Base-by-base conservation (phyloP, 2,888 invertebrate genomes). In the Drosophila meridiana region DNA sequence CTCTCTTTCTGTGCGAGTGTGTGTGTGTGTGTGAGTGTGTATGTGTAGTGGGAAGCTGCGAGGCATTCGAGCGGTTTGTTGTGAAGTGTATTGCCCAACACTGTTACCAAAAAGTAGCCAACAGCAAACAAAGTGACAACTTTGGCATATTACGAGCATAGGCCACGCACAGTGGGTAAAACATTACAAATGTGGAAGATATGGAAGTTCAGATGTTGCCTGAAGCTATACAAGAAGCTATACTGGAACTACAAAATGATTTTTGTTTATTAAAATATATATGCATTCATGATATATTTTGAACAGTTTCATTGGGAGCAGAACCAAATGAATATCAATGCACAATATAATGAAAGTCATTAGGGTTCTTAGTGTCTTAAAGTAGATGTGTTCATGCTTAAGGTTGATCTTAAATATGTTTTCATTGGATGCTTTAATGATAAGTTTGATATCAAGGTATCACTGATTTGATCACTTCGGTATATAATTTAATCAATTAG, bases 71-170 rank as follows among this genome's bases (percentile, higher is more conserved):
- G 66, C 72, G 56, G 60, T 56, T 56, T 67, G 69, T 55, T 65
- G 52, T 76, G 70, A 79, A 75, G 76, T 61, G 61, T 76, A 40
- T 78, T 78, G 81, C 73, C 70, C 74, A 75, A 86, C 69, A 50
- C 43, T 66, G 71, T 87, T 76, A 81, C 78, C 83, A 81, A 83
- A 89, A 88, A 80, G 88, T 80, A 75, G 76, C 75, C 73, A 63
- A 50, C 66, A 63, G 68, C 67, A 60, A 76, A 65, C 67, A 68
- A 74, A 83, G 73, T 81, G 89, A 83, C 85, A 85, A 69, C 67
- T 83, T 75, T 75, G 69, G 73, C 75, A 78, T 67, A 56, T 75
- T 64, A 42, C 62, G 63, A 59, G 60, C 48, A 48, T 28, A 38
- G 38, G 42, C 47, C 73, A 82, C 30, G 62, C 63, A 71, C 82